Evolutionary conservation across 2,113 vertebrate genomes (phyloP).

Genomic region (Caretta caretta): DNA sequence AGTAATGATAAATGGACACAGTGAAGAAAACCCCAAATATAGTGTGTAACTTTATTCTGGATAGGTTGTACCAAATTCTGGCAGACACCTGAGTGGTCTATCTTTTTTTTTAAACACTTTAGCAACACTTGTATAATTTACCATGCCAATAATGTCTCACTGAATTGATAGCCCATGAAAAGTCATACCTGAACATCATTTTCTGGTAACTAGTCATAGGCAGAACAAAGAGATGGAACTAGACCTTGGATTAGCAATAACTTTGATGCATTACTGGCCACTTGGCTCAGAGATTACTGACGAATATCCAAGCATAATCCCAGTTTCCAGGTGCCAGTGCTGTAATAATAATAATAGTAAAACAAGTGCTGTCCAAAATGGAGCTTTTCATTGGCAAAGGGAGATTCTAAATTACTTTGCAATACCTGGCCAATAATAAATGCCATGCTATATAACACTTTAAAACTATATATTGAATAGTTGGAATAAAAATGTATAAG

Average conservation of each 20-base stretch:
- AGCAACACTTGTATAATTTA: background rate
- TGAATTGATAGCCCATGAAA: background rate
- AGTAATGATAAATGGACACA: background rate
- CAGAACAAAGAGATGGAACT: background rate
- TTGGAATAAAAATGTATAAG: background rate
- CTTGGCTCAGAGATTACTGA: background rate
- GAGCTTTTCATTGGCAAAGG: background rate
- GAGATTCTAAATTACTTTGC: background rate
- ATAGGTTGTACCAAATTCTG: background rate
- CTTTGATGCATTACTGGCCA: background rate
- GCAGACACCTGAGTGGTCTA: background rate
- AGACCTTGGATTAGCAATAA: background rate
- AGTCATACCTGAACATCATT: background rate
- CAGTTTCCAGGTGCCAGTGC: background rate
- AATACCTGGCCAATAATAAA: conserved; percentile 18
- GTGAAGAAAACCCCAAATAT: background rate
- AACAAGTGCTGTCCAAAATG: background rate
- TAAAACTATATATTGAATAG: background rate
- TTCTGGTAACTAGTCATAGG: background rate
- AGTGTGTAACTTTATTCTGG: background rate
- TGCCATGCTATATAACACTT: background rate
- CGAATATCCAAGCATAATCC: background rate
- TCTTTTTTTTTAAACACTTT: background rate
- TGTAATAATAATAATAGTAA: background rate
- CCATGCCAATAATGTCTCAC: background rate